Conservation (phyloP, 2,113 vertebrate species). For the Myrmecophaga tridactyla region DNA sequence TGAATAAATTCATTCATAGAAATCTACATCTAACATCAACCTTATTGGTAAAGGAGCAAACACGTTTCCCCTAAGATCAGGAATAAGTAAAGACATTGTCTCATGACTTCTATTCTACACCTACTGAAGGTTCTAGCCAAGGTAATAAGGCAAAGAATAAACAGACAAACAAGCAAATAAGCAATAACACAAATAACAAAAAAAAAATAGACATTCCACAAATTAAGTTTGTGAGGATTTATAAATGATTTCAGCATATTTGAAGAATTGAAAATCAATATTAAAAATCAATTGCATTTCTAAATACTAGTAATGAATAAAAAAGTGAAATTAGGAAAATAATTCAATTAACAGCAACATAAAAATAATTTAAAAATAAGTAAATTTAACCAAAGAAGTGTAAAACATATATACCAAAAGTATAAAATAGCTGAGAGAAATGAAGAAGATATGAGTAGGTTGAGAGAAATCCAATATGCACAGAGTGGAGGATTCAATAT, state of each 20-base stretch:
- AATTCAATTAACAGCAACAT: neutral
- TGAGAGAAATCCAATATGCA: no score
- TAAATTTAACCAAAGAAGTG: neutral
- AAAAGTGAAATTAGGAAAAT: neutral
- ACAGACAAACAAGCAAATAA: no score
- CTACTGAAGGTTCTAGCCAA: neutral
- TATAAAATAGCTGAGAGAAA: no score
- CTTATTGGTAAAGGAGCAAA: neutral
- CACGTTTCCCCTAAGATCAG: no score
- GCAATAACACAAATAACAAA: no score
- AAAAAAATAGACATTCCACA: no score
- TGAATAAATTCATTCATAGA: no score
- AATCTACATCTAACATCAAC: neutral
- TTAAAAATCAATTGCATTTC: neutral
- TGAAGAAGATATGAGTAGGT: no score
- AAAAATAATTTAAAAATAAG: neutral
- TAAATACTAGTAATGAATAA: neutral
- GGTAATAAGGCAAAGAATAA: neutral
- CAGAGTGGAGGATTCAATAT: neutral
- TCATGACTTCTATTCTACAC: neutral
- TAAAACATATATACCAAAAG: neutral
- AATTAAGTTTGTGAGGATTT: neutral
- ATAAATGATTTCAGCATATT: neutral
- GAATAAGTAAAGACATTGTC: neutral
- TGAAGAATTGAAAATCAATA: neutral